Base-by-base conservation (phyloP, 2,888 invertebrate genomes). In the Heliconius cydno region DNA sequence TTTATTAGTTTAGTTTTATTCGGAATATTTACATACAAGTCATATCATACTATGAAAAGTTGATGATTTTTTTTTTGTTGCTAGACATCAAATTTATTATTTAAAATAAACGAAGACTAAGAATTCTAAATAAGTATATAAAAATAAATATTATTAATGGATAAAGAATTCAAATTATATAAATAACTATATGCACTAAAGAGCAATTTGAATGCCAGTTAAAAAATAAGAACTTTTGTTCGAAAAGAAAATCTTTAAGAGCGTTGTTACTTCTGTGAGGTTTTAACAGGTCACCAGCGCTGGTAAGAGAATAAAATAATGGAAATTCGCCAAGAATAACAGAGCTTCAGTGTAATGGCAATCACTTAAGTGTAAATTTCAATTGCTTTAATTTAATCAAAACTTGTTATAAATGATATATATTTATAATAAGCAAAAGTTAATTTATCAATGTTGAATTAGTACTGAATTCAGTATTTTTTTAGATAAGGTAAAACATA, bases 301-400 rank as follows among this genome's bases (percentile, higher is more conserved):
- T 75, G 25, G 65, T 78, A 74, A 78, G 67, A 73, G 72, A 78
- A 78, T 78, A 74, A 78, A 78, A 78, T 74, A 78, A 78, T 66
- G 65, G 46, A 13, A 70, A 70, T 63, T 70, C 72, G 71, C 71
- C 65, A 79, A 71, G 79, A 70, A 70, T 70, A 79, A 79, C 46
- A 34, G 46, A 46, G 15, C 15, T 5, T 15, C 28, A 65, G 13
- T 30, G 63, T 76, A 70, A 79, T 71, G 38, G 63, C 57, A 76
- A 28, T 76, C 65, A 76, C 68, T 71, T 79, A 34, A 52, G 76
- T 71, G 65, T 76, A 65, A 72, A 72, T 79, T 66, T 60, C 12
- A 77, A 41, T 60, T 46, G 41, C 22, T 28, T 70, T 41, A 7
- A 34, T 38, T 38, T 60, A n/a, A n/a, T 68, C 34, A 2, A 65